Evolutionary conservation across 1,140 invertebrate genomes (phyloP).

Genomic region (Brachionus paranguensis): DNA sequence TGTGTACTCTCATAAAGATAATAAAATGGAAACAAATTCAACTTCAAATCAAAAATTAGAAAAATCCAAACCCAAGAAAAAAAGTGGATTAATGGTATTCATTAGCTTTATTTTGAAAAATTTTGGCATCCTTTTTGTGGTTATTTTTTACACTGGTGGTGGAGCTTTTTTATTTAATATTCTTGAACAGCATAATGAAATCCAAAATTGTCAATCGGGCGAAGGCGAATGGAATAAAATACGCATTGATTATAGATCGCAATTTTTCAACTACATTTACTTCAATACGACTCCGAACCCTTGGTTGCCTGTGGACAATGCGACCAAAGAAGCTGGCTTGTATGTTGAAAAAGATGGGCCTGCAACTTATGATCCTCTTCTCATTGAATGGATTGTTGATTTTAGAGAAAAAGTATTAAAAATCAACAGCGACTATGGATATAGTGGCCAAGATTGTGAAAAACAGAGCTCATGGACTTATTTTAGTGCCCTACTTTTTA

Average conservation of each 20-base stretch:
- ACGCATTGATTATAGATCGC: not conserved
- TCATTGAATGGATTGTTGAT: not conserved
- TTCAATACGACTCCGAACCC: constrained; percentile 37
- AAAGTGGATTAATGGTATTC: not conserved
- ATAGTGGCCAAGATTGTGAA: constrained; percentile 37
- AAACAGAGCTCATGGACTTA: constrained; percentile 13
- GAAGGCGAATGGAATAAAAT: constrained; percentile 25
- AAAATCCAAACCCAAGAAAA: not conserved
- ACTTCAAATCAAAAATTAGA: not conserved
- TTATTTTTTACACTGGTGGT: constrained; percentile 83
- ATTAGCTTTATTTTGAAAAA: constrained; percentile 68
- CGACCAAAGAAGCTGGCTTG: not conserved
- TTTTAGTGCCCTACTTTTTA: constrained; percentile 25
- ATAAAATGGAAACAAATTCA: not conserved
- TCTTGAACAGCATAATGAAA: constrained; percentile 71
- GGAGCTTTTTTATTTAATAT: constrained; percentile 86
- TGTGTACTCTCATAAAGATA: not conserved
- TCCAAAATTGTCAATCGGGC: constrained; percentile 44
- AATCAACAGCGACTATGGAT: not conserved
- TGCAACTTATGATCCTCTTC: not conserved
- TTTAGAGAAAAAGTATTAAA: not conserved
- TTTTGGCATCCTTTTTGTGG: constrained; percentile 79
- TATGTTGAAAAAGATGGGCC: constrained; percentile 22
- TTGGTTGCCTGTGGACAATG: constrained; percentile 33
- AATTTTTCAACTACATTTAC: constrained; percentile 38